Evolutionary conservation across 2,797 vertebrate genomes (phyloP).

Genomic region (Pantherophis alleghaniensis): DNA sequence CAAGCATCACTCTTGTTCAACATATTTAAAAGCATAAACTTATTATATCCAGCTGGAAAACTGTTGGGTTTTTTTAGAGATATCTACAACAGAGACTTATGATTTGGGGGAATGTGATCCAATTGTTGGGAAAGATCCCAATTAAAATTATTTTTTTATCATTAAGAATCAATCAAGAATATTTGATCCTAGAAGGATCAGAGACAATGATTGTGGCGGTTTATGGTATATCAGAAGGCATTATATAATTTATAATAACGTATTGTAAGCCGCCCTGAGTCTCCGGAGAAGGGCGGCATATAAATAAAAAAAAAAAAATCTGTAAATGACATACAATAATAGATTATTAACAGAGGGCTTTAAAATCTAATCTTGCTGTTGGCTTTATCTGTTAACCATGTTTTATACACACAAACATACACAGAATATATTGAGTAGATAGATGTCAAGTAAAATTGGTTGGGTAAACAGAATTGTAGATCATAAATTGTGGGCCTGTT

Average conservation of each 20-base stretch:
- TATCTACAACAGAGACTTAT: not conserved
- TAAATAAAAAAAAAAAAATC: not conserved
- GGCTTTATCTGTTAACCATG: not conserved
- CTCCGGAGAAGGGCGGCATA: too few species aligned
- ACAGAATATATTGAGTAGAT: not conserved
- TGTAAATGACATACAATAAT: not conserved
- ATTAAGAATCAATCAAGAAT: not conserved
- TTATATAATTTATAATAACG: not conserved
- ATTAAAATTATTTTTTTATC: not conserved
- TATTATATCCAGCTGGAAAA: not conserved
- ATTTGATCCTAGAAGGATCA: not conserved
- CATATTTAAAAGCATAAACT: not conserved
- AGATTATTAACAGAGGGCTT: not conserved
- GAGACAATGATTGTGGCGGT: not conserved
- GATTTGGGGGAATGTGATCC: not conserved
- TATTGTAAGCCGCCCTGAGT: too few species aligned
- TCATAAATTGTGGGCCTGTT: not conserved
- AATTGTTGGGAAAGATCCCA: not conserved
- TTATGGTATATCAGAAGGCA: not conserved
- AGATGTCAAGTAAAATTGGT: not conserved
- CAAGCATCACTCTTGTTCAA: not conserved
- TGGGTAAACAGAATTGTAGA: not conserved
- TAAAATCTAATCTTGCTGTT: not conserved
- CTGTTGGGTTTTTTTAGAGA: not conserved
- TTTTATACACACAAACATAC: not conserved